These are phyloP conservation scores for Sitobion miscanthi DNA, from an alignment of 1,140 invertebrate species.

Conservation along the genomic window DNA sequence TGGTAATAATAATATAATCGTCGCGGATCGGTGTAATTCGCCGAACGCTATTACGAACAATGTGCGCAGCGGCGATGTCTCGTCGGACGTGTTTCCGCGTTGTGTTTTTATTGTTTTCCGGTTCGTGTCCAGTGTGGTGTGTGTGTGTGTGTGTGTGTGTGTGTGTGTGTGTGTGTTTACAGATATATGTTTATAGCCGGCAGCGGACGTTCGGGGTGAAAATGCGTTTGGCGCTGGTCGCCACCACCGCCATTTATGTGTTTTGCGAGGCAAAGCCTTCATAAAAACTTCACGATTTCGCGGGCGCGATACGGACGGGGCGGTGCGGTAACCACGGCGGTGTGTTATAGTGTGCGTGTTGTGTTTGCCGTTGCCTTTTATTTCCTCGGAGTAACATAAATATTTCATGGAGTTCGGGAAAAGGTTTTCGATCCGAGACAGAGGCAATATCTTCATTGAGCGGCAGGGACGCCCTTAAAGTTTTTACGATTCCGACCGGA, in stretches of 20 bases:
- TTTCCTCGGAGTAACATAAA: slow-evolving; percentile 29
- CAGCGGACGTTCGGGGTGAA: not conserved
- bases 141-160: no score
- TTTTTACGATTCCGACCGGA: slow-evolving; percentile 31
- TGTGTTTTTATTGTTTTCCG: slow-evolving; percentile 18
- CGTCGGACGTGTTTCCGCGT: slow-evolving; percentile 29
- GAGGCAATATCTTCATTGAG: not conserved
- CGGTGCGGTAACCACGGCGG: no score
- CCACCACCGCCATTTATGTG: not conserved
- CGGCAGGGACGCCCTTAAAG: not conserved
- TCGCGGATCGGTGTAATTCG: not conserved
- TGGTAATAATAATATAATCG: not conserved
- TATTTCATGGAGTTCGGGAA: slow-evolving; percentile 14
- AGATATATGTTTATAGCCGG: not conserved
- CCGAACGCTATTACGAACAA: not conserved
- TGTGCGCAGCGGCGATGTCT: not conserved
- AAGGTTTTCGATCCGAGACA: not conserved
- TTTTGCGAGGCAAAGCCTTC: not conserved
- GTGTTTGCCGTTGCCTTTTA: slow-evolving; percentile 10
- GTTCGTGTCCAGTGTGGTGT: not conserved
- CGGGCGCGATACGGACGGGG: not conserved
- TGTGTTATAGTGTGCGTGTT: no score
- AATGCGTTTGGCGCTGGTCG: not conserved
- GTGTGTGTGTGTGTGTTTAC: no score
- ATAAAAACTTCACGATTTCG: slow-evolving; percentile 29